These are phyloP conservation scores for Slavum lentiscoides DNA, from an alignment of 2,888 invertebrate genomes.

Conservation along the genomic window DNA sequence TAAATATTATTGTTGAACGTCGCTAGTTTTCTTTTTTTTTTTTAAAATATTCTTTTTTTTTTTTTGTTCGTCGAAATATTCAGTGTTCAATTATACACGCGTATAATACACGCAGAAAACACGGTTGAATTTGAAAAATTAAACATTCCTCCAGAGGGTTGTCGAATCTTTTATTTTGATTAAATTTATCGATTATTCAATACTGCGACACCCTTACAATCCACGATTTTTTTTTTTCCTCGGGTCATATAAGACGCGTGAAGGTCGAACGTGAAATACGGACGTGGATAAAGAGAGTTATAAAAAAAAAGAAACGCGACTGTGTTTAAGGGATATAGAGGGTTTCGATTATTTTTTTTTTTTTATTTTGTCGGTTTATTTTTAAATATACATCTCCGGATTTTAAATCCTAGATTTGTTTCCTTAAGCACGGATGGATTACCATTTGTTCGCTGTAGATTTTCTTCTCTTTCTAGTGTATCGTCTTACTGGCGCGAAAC, in stretches of 20 bases:
- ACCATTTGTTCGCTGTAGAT: neutral
- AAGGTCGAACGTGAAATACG: slow-evolving; percentile 6
- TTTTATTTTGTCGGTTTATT: slow-evolving; percentile 6
- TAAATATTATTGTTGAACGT: too few relatives aligned
- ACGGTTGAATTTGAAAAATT: too few relatives aligned
- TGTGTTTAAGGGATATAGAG: neutral
- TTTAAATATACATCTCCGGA: neutral
- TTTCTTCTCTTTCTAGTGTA: neutral
- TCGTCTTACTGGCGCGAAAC: neutral
- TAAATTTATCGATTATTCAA: too few relatives aligned
- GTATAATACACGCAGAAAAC: too few relatives aligned
- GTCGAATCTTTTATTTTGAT: too few relatives aligned
- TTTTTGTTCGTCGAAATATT: too few relatives aligned
- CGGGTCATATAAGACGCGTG: neutral
- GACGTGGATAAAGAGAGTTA: neutral
- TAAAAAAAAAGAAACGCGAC: neutral
- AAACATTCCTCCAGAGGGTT: too few relatives aligned
- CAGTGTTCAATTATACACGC: too few relatives aligned
- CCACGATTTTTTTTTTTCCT: too few relatives aligned
- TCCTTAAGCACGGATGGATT: neutral
- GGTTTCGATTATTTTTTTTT: too few relatives aligned
- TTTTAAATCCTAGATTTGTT: slow-evolving; percentile 15
- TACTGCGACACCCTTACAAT: neutral
- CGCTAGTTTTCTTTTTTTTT: too few relatives aligned
- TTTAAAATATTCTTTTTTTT: too few relatives aligned